Percentiles rank a stretch among this genome's conserved stretches.
These are phyloP conservation scores for Artibeus lituratus DNA, from an alignment of 2,797 vertebrate genomes.

Conservation along the genomic window DNA sequence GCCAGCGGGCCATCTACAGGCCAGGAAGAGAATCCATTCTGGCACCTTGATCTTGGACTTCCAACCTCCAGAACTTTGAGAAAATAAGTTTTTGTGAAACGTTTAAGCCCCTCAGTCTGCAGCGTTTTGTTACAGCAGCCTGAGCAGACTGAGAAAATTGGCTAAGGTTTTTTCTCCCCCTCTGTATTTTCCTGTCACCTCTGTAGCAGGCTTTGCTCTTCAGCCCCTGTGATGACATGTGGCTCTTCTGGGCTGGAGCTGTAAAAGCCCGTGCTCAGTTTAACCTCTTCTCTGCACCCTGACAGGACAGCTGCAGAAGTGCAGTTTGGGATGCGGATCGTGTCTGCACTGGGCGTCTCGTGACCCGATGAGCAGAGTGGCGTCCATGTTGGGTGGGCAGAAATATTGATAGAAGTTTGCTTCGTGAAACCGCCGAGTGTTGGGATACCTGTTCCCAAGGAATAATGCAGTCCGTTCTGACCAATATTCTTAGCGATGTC, in stretches of 20 bases:
- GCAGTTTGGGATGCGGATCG: rapidly evolving
- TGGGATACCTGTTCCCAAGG: not conserved
- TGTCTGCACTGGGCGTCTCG: not conserved
- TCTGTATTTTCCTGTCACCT: not conserved
- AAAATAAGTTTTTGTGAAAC: not conserved
- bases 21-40: not conserved
- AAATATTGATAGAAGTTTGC: not conserved
- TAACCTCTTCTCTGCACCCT: not conserved
- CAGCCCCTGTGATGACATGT: not conserved
- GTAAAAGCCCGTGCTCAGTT: not conserved
- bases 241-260: not conserved
- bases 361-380: not conserved
- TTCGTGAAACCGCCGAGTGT: not conserved
- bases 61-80: not conserved
- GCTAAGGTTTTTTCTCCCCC: not conserved
- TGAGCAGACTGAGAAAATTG: not conserved
- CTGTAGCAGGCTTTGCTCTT: not conserved
- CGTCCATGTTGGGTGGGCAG: not conserved
- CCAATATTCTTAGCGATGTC: not conserved
- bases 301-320: rapidly evolving
- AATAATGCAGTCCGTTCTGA: not conserved
- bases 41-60: not conserved
- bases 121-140: not conserved
- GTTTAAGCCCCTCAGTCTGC: not conserved
- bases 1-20: not conserved